Conservation (phyloP, 2,888 invertebrate genomes). For the Eremobia ochroleuca region DNA sequence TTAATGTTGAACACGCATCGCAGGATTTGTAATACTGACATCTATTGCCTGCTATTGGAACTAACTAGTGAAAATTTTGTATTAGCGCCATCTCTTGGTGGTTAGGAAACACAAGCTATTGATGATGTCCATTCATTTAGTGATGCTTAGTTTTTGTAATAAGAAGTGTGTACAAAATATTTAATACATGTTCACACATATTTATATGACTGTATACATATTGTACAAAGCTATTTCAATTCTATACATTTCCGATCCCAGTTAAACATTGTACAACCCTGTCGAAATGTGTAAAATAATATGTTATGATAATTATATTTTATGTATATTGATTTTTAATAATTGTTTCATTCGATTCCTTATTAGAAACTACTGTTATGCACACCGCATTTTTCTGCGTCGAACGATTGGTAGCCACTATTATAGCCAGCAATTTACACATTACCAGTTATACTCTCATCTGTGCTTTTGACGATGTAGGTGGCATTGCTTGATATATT, state of each 20-base stretch:
- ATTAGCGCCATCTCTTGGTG: constrained; percentile 60
- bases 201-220: constrained; percentile 65
- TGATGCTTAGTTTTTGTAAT: constrained; percentile 43
- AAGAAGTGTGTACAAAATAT: constrained; percentile 63
- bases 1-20: constrained; percentile 3
- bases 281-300: constrained; percentile 76
- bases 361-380: neutral
- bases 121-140: constrained; percentile 29
- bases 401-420: neutral
- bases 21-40: constrained; percentile 39
- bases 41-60: constrained; percentile 45
- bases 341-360: constrained; percentile 69
- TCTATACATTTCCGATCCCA: constrained; percentile 64
- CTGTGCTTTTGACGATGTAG: neutral
- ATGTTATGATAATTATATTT: constrained; percentile 80
- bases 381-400: neutral
- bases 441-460: neutral
- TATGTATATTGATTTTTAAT: constrained; percentile 80
- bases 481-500: constrained; percentile 1
- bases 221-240: constrained; percentile 72
- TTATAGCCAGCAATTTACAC: neutral
- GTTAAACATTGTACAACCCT: constrained; percentile 66
- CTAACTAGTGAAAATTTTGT: constrained; percentile 15
- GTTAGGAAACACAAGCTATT: constrained; percentile 28
- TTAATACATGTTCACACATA: constrained; percentile 60